phyloP scores from a whole-genome alignment of 2,113 vertebrate species.

The Sylvicapra grimmia region DNA sequence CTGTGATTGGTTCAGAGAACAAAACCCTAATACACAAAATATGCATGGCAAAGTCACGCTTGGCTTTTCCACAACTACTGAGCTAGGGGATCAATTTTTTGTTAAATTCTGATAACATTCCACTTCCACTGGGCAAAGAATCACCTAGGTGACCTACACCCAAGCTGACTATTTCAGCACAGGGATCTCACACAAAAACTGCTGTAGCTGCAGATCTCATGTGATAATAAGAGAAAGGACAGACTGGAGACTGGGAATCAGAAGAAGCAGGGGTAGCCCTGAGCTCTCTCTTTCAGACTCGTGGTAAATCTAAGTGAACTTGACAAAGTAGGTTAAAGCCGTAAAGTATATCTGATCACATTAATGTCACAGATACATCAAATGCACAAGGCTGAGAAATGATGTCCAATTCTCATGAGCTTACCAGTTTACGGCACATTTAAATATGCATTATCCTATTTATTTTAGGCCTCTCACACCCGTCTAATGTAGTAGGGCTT shows the following conservation, averaged over 20 bases:
- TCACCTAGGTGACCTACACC: background rate
- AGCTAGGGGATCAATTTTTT: background rate
- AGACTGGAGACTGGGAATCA: background rate
- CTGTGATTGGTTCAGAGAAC: background rate
- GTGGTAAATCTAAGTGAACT: background rate
- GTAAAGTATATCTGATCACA: background rate
- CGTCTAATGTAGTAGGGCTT: background rate
- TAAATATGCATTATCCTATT: background rate
- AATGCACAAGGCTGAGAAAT: background rate
- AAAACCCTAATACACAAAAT: background rate
- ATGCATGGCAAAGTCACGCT: background rate
- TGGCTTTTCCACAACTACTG: background rate
- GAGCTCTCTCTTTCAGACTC: background rate
- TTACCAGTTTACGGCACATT: background rate
- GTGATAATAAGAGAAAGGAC: background rate
- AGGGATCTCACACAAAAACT: background rate
- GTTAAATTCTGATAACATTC: background rate
- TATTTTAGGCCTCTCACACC: background rate
- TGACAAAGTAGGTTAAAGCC: background rate
- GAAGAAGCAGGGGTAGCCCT: background rate
- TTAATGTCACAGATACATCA: background rate
- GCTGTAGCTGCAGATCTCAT: background rate
- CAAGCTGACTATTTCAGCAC: background rate
- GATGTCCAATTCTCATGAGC: background rate
- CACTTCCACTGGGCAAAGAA: background rate